Percentiles rank a stretch among this genome's conserved stretches.
Conservation (phyloP, 2,888 invertebrate genomes). For the Conchocele bisecta region DNA sequence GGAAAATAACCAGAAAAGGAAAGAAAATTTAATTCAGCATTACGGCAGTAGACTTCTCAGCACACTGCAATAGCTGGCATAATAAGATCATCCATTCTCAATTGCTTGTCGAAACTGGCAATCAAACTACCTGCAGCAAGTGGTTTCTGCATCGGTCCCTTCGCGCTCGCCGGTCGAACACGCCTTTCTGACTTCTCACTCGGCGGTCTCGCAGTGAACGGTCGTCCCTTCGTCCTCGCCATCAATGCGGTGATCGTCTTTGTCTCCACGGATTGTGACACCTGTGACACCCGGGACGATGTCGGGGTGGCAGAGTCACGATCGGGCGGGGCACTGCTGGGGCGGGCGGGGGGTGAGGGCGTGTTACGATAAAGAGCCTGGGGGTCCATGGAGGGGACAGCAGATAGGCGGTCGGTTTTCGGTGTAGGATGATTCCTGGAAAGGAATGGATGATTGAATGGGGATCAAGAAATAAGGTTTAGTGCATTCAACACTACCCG, state of each 20-base stretch:
- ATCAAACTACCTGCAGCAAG: conserved; percentile 55
- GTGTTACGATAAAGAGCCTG: conserved; percentile 63
- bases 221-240: conserved; percentile 27
- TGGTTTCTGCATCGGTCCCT: conserved; percentile 29
- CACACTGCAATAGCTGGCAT: too few species aligned
- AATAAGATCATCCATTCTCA: too few species aligned
- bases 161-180: conserved; percentile 28
- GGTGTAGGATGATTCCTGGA: conserved; percentile 67
- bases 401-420: conserved; percentile 62
- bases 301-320: conserved; percentile 37
- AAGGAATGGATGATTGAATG: too few species aligned
- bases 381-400: conserved; percentile 68
- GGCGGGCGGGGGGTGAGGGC: conserved; percentile 55
- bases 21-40: too few species aligned
- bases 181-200: too few species aligned
- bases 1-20: too few species aligned
- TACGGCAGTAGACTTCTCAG: too few species aligned
- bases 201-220: conserved; percentile 27
- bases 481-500: too few species aligned
- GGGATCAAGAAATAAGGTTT: too few species aligned
- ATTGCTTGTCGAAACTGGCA: too few species aligned
- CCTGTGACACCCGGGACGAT: conserved; percentile 43
- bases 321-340: conserved; percentile 61
- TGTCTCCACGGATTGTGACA: conserved; percentile 47
- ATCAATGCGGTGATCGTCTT: conserved; percentile 23